Percentiles rank a stretch among this genome's conserved stretches.
Evolutionary conservation across 2,797 vertebrate genomes (phyloP).

Genomic region (Gila robusta): DNA sequence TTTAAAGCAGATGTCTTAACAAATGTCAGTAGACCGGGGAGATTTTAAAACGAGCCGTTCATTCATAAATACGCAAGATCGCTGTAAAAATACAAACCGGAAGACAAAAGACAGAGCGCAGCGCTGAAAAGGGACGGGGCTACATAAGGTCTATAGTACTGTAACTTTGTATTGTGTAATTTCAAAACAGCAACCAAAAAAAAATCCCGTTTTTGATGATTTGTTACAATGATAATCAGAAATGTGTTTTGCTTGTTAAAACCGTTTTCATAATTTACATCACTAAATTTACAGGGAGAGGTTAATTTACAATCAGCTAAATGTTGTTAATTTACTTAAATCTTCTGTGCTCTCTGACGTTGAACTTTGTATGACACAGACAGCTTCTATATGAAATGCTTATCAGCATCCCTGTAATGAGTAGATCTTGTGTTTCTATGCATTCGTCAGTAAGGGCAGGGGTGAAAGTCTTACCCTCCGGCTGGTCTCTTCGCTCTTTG

Average conservation of each 20-base stretch:
- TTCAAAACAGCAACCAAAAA: neutral
- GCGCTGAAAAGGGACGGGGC: too few relatives aligned
- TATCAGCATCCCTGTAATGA: constrained; percentile 34
- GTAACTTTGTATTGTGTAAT: neutral
- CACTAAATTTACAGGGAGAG: too few relatives aligned
- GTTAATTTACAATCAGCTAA: too few relatives aligned
- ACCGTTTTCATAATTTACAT: neutral
- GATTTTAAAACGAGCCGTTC: too few relatives aligned
- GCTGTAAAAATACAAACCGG: too few relatives aligned
- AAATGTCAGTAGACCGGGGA: too few relatives aligned
- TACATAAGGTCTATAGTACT: too few relatives aligned
- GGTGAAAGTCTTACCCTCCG: neutral
- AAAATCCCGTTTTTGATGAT: neutral
- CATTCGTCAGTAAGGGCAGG: neutral
- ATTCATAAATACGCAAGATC: too few relatives aligned
- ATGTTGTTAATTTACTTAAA: neutral
- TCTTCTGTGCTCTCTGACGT: neutral
- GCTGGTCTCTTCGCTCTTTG: neutral
- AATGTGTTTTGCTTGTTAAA: constrained; percentile 2
- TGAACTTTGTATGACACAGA: neutral
- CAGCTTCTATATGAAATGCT: neutral
- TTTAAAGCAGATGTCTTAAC: too few relatives aligned
- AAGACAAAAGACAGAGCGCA: too few relatives aligned
- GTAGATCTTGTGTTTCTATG: constrained; percentile 1
- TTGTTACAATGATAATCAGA: neutral